Percentiles rank a stretch among this genome's conserved stretches.
Evolutionary conservation across 2,113 vertebrate species (phyloP).

Genomic region (Columba livia): DNA sequence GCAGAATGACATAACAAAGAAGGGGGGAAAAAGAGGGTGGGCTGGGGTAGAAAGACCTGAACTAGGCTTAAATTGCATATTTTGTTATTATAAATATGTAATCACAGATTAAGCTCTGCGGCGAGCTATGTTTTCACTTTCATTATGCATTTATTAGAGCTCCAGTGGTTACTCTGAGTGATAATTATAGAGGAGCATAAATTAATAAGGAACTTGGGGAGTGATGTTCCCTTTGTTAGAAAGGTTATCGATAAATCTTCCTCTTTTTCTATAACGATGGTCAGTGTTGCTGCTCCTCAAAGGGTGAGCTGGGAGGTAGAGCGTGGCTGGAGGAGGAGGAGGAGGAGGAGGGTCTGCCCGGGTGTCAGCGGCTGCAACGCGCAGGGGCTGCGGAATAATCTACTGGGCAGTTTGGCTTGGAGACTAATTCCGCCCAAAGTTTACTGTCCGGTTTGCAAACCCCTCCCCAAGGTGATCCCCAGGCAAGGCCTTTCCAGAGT

Average conservation of each 20-base stretch:
- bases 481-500: not conserved
- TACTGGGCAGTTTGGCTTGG: not conserved
- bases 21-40: conserved; percentile 75
- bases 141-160: conserved; percentile 83
- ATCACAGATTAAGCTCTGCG: conserved; percentile 77
- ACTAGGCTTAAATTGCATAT: conserved; percentile 68
- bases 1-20: conserved; percentile 89
- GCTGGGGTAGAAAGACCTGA: conserved; percentile 75
- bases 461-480: not conserved
- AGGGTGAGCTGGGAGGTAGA: not conserved
- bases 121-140: conserved; percentile 80
- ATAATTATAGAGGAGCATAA: conserved; percentile 62
- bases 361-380: not conserved
- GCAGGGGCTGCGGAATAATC: rapidly evolving
- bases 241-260: conserved; percentile 59
- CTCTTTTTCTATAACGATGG: not conserved
- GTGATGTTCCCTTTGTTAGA: conserved; percentile 37
- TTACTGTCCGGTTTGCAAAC: not conserved
- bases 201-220: conserved; percentile 60
- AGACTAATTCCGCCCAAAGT: not conserved
- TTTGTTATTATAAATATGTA: conserved; percentile 67
- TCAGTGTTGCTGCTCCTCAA: not conserved
- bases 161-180: conserved; percentile 21
- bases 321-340: not conserved
- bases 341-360: rapidly evolving